Percentiles rank a stretch among this genome's conserved stretches.
Evolutionary conservation across 1,140 invertebrate genomes (phyloP).

Genomic region (Brachionus sp.): DNA sequence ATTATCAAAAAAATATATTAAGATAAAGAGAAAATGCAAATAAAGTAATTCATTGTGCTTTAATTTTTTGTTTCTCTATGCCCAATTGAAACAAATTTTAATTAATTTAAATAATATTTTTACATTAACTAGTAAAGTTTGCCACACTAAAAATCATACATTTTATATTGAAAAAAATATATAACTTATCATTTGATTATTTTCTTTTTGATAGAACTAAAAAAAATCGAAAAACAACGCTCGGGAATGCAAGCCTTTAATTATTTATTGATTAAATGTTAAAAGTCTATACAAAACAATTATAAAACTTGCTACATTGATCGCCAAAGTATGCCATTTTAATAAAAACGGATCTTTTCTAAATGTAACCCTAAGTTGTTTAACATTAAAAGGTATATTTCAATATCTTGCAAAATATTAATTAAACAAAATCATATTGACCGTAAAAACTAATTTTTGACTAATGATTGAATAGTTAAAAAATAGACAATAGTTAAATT

Average conservation of each 20-base stretch:
- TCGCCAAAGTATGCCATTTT: background rate
- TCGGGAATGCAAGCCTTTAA: background rate
- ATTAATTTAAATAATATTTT: conserved; percentile 31
- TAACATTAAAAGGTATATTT: background rate
- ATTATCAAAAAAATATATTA: background rate
- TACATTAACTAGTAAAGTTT: background rate
- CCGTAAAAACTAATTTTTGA: background rate
- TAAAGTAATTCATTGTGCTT: background rate
- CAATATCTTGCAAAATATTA: background rate
- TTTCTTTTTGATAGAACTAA: background rate
- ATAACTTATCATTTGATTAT: conserved; percentile 16
- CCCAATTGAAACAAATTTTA: background rate
- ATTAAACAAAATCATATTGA: background rate
- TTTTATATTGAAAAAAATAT: conserved; percentile 6
- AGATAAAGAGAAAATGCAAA: background rate
- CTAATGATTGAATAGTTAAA: background rate
- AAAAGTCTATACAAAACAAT: conserved; percentile 30
- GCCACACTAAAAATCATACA: conserved; percentile 3
- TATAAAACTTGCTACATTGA: background rate
- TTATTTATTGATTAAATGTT: conserved; percentile 29
- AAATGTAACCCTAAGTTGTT: background rate
- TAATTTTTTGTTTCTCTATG: background rate
- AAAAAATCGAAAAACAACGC: conserved; percentile 3
- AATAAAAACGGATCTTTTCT: background rate
- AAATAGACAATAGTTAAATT: too few relatives aligned